Evolutionary conservation across 2,888 invertebrate genomes (phyloP), one percentile per base, ranked within the genome.

Genomic region (Cerceris ruficornis): DNA sequence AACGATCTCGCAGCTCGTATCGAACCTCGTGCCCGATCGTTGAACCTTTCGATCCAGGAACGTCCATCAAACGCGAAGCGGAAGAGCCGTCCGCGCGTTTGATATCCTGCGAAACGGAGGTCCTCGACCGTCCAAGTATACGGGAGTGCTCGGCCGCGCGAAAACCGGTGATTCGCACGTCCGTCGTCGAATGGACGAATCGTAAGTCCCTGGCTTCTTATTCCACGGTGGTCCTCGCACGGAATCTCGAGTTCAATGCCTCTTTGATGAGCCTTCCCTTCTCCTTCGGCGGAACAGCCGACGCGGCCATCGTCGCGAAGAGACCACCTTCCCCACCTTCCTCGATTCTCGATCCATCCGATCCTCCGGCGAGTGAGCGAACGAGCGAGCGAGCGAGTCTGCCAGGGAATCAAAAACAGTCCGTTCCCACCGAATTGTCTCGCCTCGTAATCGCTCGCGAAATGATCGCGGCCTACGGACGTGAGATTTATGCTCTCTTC

Each of bases 181-280:
- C 69, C 55, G 49, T 50, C 73, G 66, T 50, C 73, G 66, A 77
- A 83, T 76, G 64, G 69, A 72, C 74, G 81, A 81, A 79, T 81
- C 75, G 74, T 49, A 42, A 65, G 57, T 64, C 64, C 54, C 55
- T 43, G 66, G 77, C 80, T 82, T 85, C 81, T 86, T 85, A 88
- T 88, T 88, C 84, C 78, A 84, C 80, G 83, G 77, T 80, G 86
- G 87, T 84, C 88, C 85, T 80, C 83, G 83, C 82, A 74, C 83
- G 86, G 86, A 87, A 87, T 87, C 78, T 80, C 77, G 88, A 74
- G 88, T 88, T 88, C 88, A 88, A 88, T 87, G 88, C 87, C 88
- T 88, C 77, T 81, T 88, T 88, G 87, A 88, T 88, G 88, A 88
- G 81, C 62, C 57, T 72, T 77, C 86, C 81, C 86, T 81, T 78